Evolutionary conservation across 2,797 vertebrate species (phyloP), one percentile per base, ranked within the genome.

Genomic region (Acanthiza pusilla): DNA sequence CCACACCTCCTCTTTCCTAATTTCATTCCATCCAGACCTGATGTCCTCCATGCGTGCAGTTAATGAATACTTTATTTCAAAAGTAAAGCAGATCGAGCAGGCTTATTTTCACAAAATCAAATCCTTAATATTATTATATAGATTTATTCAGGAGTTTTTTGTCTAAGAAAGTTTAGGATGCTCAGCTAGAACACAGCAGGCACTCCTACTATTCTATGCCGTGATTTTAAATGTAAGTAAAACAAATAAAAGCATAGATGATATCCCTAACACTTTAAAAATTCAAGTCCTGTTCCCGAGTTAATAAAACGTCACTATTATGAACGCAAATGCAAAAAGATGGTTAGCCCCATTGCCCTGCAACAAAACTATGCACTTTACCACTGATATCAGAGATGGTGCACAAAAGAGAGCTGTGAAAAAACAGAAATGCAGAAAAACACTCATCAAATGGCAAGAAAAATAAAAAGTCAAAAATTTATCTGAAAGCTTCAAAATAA

Each of bases 1-100:
- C 43, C 78, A 51, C 11, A 38, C 10, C 43, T 68, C 26, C 45
- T 70, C 76, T 42, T 63, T 66, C 85, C 68, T 89, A 65, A 81
- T 81, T 91, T 89, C 57, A 66, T 68, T 63, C 38, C 45, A 51
- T 45, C 57, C 32, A 55, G 62, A 61, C 62, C 19, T 43, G 16
- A 27, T 36, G 16, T 30, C 43, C 43, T 72, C 23, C 26, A 42
- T 14, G 15, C 5, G 3, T 73, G 53, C 40, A 87, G 32, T 42
- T 91, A 96, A 95, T 77, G 55, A 94, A 92, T 68, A 79, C 34
- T 85, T 82, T 42, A 88, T 60, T 93, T 72, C 73, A 94, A 83
- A 95, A 63, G 42, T 70, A 38, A 90, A 85, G 50, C 55, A 94
- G 54, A 82, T 57, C 38, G 57, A 88, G 53, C 53, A 65, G 74